Evolutionary conservation across 1,140 invertebrate species (phyloP).

Genomic region (Cyphomyrmex costatus): DNA sequence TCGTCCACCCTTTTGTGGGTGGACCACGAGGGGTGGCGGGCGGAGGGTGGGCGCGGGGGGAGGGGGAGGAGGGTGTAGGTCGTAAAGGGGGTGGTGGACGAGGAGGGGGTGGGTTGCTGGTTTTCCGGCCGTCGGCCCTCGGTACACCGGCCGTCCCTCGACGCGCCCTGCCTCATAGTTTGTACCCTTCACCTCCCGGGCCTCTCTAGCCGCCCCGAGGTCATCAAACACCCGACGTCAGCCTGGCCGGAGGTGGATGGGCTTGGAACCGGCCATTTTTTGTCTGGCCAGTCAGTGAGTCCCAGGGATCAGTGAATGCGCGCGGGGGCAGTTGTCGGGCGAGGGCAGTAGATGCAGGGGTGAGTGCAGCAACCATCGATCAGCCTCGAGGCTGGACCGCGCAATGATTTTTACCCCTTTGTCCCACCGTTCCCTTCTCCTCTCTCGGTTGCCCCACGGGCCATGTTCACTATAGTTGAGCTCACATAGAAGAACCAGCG

Average conservation of each 20-base stretch:
- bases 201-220: slow-evolving; percentile 83
- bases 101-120: slow-evolving; percentile 69
- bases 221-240: slow-evolving; percentile 86
- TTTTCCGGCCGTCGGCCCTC: slow-evolving; percentile 77
- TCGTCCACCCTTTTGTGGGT: slow-evolving; percentile 76
- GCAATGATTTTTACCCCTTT: slow-evolving; percentile 88
- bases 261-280: slow-evolving; percentile 86
- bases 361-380: slow-evolving; percentile 86
- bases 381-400: slow-evolving; percentile 87
- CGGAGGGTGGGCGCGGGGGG: slow-evolving; percentile 41
- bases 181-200: slow-evolving; percentile 74
- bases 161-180: slow-evolving; percentile 72
- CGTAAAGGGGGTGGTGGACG: slow-evolving; percentile 51
- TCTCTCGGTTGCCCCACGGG: slow-evolving; percentile 80
- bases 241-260: slow-evolving; percentile 83
- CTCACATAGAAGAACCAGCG: slow-evolving; percentile 55
- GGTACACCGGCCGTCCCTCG: slow-evolving; percentile 71
- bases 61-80: slow-evolving; percentile 27
- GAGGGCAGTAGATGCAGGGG: slow-evolving; percentile 80
- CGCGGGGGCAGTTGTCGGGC: slow-evolving; percentile 68
- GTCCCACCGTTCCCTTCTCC: slow-evolving; percentile 80
- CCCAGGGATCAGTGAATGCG: slow-evolving; percentile 86
- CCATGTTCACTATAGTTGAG: slow-evolving; percentile 77
- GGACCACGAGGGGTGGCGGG: slow-evolving; percentile 66
- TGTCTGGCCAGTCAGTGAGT: slow-evolving; percentile 87